Evolutionary conservation across 2,888 invertebrate genomes (phyloP), one percentile per base, ranked within the genome.

Genomic region (Griposia aprilina): DNA sequence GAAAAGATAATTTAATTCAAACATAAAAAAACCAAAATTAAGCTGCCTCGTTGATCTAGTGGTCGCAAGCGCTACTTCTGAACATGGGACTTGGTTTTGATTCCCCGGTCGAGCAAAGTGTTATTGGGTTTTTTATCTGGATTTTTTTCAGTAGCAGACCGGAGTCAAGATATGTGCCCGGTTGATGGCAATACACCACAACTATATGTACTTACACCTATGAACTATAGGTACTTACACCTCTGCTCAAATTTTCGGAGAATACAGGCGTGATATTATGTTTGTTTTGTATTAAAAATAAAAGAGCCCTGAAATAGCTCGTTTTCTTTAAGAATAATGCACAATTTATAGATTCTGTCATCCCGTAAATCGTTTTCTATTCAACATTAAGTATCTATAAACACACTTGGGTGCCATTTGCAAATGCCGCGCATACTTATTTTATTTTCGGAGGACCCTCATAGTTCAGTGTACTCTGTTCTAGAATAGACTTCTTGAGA

Each of bases 361-460:
- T 13, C n/a, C 17, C 26, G 26, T 65, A 78, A 55, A 78, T 76
- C n/a, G 8, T 63, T 78, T 45, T 15, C 20, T 55, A 63, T 76
- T 17, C 17, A 55, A 65, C 45, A 55, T 50, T 26, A 63, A 63
- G n/a, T 23, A 41, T 65, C 15, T 65, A 20, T 65, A 52, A 80
- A 76, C 63, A n/a, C 65, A 78, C 81, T 79, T 62, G 45, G 65
- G 15, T 59, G 41, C 36, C 36, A 45, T 72, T 59, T 30, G 30
- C 50, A 71, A 57, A 26, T 36, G 30, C 20, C 17, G 17, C 6
- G 50, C n/a, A 26, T 59, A 6, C 6, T 69, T 69, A 62, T 69
- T 57, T 30, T 30, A 23, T 26, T 48, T 69, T 66, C 23, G 8
- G 41, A 80, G 65, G n/a, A 23, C 73, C n/a, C n/a, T 65, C n/a